Base-by-base conservation (phyloP, 2,888 invertebrate genomes). In the Ditula angustiorana region DNA sequence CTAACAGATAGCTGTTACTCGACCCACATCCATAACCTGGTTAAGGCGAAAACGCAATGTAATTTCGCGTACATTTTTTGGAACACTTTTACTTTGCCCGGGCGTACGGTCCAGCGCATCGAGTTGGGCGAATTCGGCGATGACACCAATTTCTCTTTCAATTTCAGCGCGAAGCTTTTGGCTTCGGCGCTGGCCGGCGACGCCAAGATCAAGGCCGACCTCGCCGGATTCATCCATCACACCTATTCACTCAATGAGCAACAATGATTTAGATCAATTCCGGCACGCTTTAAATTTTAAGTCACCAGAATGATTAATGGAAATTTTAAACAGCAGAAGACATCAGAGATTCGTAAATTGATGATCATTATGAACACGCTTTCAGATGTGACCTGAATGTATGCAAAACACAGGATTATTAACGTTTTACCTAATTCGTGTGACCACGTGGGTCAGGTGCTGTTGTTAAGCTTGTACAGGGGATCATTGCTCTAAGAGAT, bases 91-190 rank as follows among this genome's bases (percentile, higher is more conserved):
- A 92, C 92, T 92, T 89, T 75, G 87, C 84, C 79, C 80, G 79
- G 80, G 83, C 82, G 79, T 78, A 81, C 82, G 80, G 79, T 81
- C 80, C 84, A 81, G 80, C 79, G 76, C 74, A 74, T 72, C 75
- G 74, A 46, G 58, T 72, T 79, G 81, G 77, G 68, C 71, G 72
- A 74, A 85, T 87, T 85, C 81, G 82, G 79, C 83, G 86, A 87
- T 88, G 92, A 85, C 91, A 90, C 88, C 77, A 91, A 92, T 92
- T 92, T 92, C 92, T 91, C 92, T 92, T 91, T 91, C 91, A 85
- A 89, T 80, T 70, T 86, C 82, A 82, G 79, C 76, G 74, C 68
- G 72, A 35, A 80, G 77, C 78, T 81, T 79, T 69, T 74, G 79
- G 72, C 73, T 74, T 73, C 69, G 71, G 68, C 69, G 67, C 49